These are phyloP conservation scores for Drosophila engyochracea DNA, from an alignment of 2,888 invertebrate species.

Conservation along the genomic window DNA sequence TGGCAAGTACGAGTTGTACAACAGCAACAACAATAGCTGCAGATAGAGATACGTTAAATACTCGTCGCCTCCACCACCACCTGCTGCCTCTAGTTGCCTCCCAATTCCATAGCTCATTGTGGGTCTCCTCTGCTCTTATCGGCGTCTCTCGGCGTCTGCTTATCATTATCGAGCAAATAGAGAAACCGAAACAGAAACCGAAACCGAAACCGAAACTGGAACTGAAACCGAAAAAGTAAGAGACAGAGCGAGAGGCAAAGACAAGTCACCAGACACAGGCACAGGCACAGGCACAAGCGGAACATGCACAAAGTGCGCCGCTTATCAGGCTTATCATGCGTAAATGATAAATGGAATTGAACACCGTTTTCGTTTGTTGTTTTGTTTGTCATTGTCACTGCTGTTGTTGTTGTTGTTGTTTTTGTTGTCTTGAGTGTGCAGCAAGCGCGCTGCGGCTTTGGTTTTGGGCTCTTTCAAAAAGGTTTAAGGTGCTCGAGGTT, in stretches of 20 bases:
- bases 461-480: conserved; percentile 12
- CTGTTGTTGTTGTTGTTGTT: background rate
- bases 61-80: background rate
- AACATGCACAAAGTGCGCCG: conserved; percentile 52
- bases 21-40: conserved; percentile 13
- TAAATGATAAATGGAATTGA: conserved; percentile 75
- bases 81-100: background rate
- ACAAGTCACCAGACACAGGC: conserved; percentile 14
- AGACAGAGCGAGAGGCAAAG: conserved; percentile 9
- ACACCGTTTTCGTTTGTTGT: conserved; percentile 29
- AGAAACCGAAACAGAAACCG: background rate
- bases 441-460: conserved; percentile 28
- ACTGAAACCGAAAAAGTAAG: background rate
- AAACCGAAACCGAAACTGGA: background rate
- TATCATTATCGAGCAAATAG: conserved; percentile 20
- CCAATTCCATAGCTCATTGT: background rate
- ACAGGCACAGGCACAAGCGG: conserved; percentile 6
- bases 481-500: conserved; percentile 7
- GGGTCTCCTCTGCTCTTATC: conserved; percentile 13
- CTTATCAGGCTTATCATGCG: conserved; percentile 71
- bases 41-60: conserved; percentile 31
- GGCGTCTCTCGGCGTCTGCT: conserved; percentile 20
- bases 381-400: conserved; percentile 8
- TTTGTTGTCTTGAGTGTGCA: conserved; percentile 13
- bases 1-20: background rate